A percentile compares a stretch with the other conserved stretches of the same genome.
Conservation (phyloP, 2,888 invertebrate genomes). For the Rhamphomyia laevipes region DNA sequence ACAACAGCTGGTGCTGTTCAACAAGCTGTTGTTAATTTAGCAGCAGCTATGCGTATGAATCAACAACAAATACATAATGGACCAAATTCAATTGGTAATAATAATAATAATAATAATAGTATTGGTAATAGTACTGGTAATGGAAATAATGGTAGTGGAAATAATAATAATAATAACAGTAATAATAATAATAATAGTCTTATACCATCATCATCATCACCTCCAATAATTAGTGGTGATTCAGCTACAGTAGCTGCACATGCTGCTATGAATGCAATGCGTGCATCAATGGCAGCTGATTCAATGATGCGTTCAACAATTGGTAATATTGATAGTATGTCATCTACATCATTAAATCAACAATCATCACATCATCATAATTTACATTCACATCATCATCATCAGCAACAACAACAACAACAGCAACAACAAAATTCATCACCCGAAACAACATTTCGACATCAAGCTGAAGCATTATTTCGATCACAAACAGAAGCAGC, state of each 20-base stretch:
- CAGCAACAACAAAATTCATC: slow-evolving; percentile 22
- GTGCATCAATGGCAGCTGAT: slow-evolving; percentile 45
- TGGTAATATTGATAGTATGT: not conserved
- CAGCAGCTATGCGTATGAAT: slow-evolving; percentile 62
- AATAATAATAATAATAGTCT: slow-evolving; percentile 13
- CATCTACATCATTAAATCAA: slow-evolving; percentile 14
- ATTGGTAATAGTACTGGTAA: not conserved
- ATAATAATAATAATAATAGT: not conserved
- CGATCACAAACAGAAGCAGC: slow-evolving; percentile 79
- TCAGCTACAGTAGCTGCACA: slow-evolving; percentile 41
- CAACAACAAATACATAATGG: slow-evolving; percentile 20
- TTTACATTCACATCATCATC: slow-evolving; percentile 15
- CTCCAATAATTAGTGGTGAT: slow-evolving; percentile 34
- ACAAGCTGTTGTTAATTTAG: slow-evolving; percentile 63
- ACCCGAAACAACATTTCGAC: slow-evolving; percentile 46
- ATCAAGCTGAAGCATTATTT: slow-evolving; percentile 70
- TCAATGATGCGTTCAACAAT: slow-evolving; percentile 40
- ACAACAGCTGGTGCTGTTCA: slow-evolving; percentile 51
- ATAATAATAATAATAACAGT: not conserved
- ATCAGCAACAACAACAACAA: slow-evolving; percentile 15
- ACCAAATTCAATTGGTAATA: slow-evolving; percentile 1
- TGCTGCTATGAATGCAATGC: slow-evolving; percentile 49
- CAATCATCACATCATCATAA: slow-evolving; percentile 15
- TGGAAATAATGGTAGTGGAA: not conserved
- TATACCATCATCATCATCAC: slow-evolving; percentile 25